A percentile compares a stretch with the other conserved stretches of the same genome.
Evolutionary conservation across 53 echinoderm and acorn worm genomes (phyloP).

Genomic region (Echinometra lucunter): DNA sequence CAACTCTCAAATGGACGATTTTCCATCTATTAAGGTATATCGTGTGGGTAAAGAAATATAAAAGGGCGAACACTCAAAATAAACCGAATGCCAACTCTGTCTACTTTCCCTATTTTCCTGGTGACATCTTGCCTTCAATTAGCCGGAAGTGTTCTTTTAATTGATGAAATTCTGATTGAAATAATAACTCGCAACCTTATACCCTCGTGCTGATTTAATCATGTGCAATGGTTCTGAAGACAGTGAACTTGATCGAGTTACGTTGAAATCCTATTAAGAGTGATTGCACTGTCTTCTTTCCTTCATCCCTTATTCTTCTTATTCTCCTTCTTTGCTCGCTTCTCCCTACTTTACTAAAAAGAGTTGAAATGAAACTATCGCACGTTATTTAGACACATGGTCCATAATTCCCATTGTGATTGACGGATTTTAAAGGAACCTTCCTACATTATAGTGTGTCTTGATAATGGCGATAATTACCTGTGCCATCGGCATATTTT

Average conservation of each 20-base stretch:
- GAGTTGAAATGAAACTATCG: background rate
- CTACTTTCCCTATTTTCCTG: background rate
- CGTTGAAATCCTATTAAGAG: background rate
- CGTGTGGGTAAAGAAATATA: background rate
- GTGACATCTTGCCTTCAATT: background rate
- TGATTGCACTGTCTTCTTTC: background rate
- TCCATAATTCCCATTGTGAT: background rate
- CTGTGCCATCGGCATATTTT: background rate
- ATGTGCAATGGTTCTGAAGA: background rate
- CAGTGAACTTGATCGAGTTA: background rate
- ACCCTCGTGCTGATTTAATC: background rate
- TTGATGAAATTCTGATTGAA: constrained; percentile 20
- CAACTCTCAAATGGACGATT: background rate
- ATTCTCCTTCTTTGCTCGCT: background rate
- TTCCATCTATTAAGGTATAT: background rate
- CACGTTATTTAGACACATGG: background rate
- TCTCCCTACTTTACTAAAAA: background rate
- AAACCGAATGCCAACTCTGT: background rate
- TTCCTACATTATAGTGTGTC: background rate
- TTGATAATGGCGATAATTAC: background rate
- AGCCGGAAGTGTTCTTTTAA: background rate
- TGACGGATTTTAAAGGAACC: background rate
- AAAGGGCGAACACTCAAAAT: background rate
- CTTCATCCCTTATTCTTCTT: background rate
- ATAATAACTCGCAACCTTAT: constrained; percentile 7